phyloP scores from a whole-genome alignment of 1,140 invertebrate species.

The Propsilocerus akamusi region DNA sequence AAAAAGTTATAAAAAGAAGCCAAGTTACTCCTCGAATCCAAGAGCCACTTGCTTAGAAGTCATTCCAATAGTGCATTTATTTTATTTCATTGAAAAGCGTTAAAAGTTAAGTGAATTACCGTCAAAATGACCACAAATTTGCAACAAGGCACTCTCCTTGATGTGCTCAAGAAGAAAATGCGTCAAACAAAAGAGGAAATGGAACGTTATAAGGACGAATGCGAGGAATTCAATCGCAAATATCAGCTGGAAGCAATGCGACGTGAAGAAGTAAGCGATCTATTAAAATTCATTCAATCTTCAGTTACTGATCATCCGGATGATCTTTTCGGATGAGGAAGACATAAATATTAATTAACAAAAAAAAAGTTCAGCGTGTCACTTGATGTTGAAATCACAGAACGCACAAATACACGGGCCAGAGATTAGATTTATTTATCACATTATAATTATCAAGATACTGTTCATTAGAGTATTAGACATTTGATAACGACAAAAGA shows the following conservation, averaged over 20 bases:
- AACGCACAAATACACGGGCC: too few species aligned
- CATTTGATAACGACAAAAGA: too few species aligned
- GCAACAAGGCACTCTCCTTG: slow-evolving; percentile 71
- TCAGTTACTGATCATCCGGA: too few species aligned
- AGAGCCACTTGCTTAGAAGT: slow-evolving; percentile 12
- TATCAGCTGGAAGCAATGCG: slow-evolving; percentile 77
- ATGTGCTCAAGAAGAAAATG: slow-evolving; percentile 99
- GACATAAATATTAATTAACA: too few species aligned
- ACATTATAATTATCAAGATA: too few species aligned
- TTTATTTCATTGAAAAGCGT: slow-evolving; percentile 20
- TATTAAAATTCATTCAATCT: too few species aligned
- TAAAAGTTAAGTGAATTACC: slow-evolving; percentile 25
- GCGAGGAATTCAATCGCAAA: slow-evolving; percentile 78
- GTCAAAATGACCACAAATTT: slow-evolving; percentile 66
- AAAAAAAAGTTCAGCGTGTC: too few species aligned
- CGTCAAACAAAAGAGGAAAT: slow-evolving; percentile 93
- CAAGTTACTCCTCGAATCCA: slow-evolving; percentile 7
- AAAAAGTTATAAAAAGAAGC: background rate
- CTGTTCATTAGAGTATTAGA: too few species aligned
- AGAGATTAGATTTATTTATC: too few species aligned
- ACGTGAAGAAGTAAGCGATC: slow-evolving; percentile 80
- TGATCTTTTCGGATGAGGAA: too few species aligned
- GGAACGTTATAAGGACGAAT: slow-evolving; percentile 92
- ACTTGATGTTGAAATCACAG: too few species aligned
- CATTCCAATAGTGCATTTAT: slow-evolving; percentile 26